Evolutionary conservation across 2,797 vertebrate species (phyloP), one percentile per base, ranked within the genome.

Genomic region (Megaceryle alcyon): DNA sequence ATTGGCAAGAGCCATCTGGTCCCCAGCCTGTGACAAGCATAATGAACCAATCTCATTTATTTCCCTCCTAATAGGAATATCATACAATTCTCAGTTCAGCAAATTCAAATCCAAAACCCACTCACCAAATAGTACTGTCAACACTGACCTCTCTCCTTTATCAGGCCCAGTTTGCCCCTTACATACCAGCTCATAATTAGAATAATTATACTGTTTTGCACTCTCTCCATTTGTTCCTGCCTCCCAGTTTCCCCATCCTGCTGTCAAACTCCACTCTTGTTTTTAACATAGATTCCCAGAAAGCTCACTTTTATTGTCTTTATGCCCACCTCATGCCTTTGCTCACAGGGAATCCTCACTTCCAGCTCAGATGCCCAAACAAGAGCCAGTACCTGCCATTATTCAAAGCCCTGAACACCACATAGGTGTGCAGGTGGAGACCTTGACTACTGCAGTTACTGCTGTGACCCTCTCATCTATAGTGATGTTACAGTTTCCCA

Each of bases 361-460:
- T 56, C 56, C 60, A 86, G 25, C 8, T 25, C 26, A 37, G 44
- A 54, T 59, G 66, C n/a, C 41, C 28, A 2, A 2, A 28, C 26
- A 37, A 57, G 51, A 51, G 54, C 29, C 3, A 0, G 56, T 25
- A 70, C 37, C 37, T 21, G 2, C 25, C 1, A 1, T 2, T 20
- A 14, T 6, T n/a, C 44, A 48, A 43, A 84, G 51, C 20, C 39
- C 17, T 1, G 4, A 48, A 48, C 8, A 29, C 7, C 66, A 46
- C 14, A 9, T 11, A 46, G 2, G 1, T 3, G 16, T 41, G 43
- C 48, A 51, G 54, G 18, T 13, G 43, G 57, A 41, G 33, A 13
- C 33, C 49, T 7, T 44, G 22, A 31, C 41, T 35, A 10, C 41
- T 28, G 51, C 28, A 14, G 23, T 14, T 44, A 46, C 22, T 59